Conservation (phyloP, 1,140 invertebrate species). For the Drosophila neocordata region DNA sequence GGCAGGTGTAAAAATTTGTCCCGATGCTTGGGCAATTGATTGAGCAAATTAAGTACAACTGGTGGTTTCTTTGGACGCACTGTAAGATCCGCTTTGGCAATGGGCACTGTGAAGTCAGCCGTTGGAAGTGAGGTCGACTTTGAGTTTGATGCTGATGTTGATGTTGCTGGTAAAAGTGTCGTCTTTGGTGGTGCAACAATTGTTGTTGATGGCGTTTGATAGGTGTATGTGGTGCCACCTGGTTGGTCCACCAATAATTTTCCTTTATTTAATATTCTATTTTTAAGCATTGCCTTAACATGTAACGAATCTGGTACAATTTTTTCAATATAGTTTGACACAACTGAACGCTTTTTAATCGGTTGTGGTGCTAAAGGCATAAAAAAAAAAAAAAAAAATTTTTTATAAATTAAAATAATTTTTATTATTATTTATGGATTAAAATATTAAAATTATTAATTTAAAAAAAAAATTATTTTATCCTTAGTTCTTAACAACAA, state of each 20-base stretch:
- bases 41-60: constrained; percentile 53
- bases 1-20: constrained; percentile 22
- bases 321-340: constrained; percentile 35
- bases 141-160: background rate
- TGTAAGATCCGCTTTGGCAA: constrained; percentile 53
- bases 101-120: constrained; percentile 22
- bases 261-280: constrained; percentile 57
- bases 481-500: background rate
- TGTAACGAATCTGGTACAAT: constrained; percentile 36
- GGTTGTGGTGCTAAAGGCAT: constrained; percentile 13
- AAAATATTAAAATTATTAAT: too few species aligned
- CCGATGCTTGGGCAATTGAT: constrained; percentile 61
- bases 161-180: too few species aligned
- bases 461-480: background rate
- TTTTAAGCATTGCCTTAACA: constrained; percentile 62
- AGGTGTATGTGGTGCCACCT: background rate
- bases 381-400: background rate
- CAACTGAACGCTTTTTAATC: constrained; percentile 18
- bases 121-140: background rate
- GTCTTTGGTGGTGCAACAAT: too few species aligned
- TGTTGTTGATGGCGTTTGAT: background rate
- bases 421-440: background rate
- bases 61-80: constrained; percentile 38
- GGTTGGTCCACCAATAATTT: background rate
- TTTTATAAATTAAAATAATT: background rate